Percentiles rank a stretch among this genome's conserved stretches.
Evolutionary conservation across 2,797 vertebrate genomes (phyloP).

Genomic region (Sebastolobus alascanus): DNA sequence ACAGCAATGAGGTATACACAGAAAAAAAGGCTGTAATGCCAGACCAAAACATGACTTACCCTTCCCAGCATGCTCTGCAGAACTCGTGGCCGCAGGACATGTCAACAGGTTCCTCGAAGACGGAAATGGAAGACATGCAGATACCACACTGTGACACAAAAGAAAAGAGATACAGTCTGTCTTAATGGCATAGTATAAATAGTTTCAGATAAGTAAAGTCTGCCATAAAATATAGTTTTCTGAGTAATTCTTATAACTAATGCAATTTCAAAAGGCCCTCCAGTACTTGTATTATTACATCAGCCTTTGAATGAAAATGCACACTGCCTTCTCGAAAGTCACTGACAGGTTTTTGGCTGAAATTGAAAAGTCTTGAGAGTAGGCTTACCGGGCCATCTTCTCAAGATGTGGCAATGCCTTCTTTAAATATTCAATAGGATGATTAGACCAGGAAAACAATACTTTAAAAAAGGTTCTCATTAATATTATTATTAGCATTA

Average conservation of each 20-base stretch:
- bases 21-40: background rate
- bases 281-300: background rate
- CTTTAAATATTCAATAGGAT: background rate
- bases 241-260: background rate
- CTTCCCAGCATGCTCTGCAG: slow-evolving; percentile 98
- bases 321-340: background rate
- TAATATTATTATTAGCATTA: too few species aligned
- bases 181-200: background rate
- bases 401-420: background rate
- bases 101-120: slow-evolving; percentile 97
- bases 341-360: background rate
- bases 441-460: background rate
- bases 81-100: slow-evolving; percentile 98
- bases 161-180: slow-evolving; percentile 15
- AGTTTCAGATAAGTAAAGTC: background rate
- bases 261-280: slow-evolving; percentile 12
- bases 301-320: slow-evolving; percentile 1
- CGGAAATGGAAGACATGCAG: slow-evolving; percentile 96
- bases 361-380: background rate
- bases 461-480: too few species aligned
- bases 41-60: slow-evolving; percentile 84
- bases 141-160: slow-evolving; percentile 92
- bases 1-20: background rate
- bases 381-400: background rate
- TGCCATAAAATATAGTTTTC: background rate